Conservation (phyloP, 2,113 vertebrate species). For the Pampusana beccarii region DNA sequence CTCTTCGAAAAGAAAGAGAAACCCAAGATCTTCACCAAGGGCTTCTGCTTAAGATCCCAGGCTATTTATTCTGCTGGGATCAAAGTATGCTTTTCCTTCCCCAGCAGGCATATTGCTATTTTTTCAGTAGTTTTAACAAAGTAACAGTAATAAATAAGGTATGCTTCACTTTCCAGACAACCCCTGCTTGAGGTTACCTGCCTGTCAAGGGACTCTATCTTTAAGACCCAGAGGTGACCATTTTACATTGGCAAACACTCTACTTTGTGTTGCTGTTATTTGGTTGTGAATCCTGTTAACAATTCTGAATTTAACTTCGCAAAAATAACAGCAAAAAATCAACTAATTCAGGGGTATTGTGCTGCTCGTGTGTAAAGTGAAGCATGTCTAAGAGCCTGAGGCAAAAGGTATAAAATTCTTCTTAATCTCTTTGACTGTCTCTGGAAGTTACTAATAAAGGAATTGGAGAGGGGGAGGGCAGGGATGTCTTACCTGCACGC, state of each 20-base stretch:
- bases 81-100: neutral
- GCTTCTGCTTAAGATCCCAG: neutral
- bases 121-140: neutral
- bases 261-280: neutral
- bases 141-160: neutral
- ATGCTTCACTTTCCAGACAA: neutral
- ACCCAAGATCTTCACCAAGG: neutral
- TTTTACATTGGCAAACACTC: neutral
- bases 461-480: neutral
- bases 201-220: neutral
- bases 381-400: neutral
- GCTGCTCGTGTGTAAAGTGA: neutral
- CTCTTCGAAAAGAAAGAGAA: slow-evolving; percentile 41
- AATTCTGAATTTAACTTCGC: neutral
- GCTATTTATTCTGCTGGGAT: neutral
- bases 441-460: neutral
- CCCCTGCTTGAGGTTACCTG: neutral
- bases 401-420: neutral
- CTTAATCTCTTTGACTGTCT: neutral
- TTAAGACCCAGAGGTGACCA: neutral
- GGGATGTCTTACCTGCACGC: fast-evolving
- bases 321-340: neutral
- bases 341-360: fast-evolving
- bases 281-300: neutral
- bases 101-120: neutral